Base-by-base conservation (phyloP, 53 echinoderm and acorn worm species). In the Actinopyga echinites region DNA sequence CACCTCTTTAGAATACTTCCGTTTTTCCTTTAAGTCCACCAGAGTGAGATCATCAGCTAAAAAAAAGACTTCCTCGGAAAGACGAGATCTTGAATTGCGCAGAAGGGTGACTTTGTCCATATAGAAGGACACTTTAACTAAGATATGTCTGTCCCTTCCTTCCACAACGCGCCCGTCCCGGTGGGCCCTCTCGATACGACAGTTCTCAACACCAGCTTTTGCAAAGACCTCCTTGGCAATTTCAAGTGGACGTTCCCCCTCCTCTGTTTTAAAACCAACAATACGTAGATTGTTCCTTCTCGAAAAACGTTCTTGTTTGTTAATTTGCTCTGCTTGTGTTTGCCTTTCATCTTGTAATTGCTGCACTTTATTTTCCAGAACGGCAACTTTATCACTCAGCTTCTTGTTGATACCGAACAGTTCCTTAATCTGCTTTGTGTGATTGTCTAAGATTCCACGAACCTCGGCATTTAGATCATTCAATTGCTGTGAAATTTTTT, bases 311-410 rank as follows among this genome's bases (percentile, higher is more conserved):
- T 37, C 37, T 37, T 37, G 37, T 6, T 58, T 58, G 59, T 58
- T 2, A 58, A 58, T 58, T 58, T 58, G 59, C 59, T 58, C 59
- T 2, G 59, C 59, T 17, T 58, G 8, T 9, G 59, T 6, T 58
- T 58, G 59, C 59, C 59, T 58, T 58, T 58, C 59, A 58, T 58
- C 19, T 58, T 58, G 59, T 58, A 58, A 58, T 6, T 58, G 59
- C 8, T 58, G 59, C 26, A 58, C 59, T 57, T 57, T 58, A 12
- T 58, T 9, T 17, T 58, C 59, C 59, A 58, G 15, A 4, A 6
- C 8, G 59, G 59, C 59, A 58, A 58, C 59, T 55, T 55, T 55
- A 55, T 55, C 56, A 1, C 56, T 55, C 56, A 55, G 56, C 1
- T 55, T 55, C 56, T 55, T 55, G 56, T 55, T 55, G 1, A 0